Evolutionary conservation across 2,113 vertebrate species (phyloP).

Genomic region (Megaceryle torquata): DNA sequence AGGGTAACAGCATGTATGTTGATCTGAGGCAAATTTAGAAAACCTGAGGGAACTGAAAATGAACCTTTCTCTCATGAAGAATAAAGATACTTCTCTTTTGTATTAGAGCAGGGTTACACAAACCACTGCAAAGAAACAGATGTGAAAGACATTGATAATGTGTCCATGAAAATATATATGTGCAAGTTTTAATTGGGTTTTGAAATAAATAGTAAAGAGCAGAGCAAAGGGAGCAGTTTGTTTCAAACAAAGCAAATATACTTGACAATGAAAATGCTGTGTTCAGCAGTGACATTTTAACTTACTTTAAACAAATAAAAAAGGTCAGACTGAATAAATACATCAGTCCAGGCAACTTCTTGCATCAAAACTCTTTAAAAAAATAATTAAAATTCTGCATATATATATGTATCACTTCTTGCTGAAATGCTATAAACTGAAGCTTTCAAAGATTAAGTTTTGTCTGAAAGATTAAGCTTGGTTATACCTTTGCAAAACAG

Average conservation of each 20-base stretch:
- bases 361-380: background rate
- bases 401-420: background rate
- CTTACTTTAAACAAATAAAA: background rate
- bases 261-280: background rate
- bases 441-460: background rate
- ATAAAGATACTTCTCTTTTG: background rate
- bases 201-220: background rate
- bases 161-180: background rate
- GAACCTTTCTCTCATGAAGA: background rate
- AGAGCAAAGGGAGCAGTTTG: background rate
- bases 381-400: background rate
- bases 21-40: background rate
- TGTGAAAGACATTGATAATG: background rate
- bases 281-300: background rate
- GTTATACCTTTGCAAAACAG: background rate
- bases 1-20: fast-evolving
- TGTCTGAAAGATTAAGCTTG: background rate
- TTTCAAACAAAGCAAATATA: background rate
- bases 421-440: background rate
- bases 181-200: background rate
- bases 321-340: background rate
- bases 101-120: background rate
- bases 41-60: background rate
- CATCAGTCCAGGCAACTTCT: background rate
- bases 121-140: background rate